Evolutionary conservation across 1,140 invertebrate species (phyloP), one percentile per base, ranked within the genome.

Genomic region (Lordiphosa collinella): DNA sequence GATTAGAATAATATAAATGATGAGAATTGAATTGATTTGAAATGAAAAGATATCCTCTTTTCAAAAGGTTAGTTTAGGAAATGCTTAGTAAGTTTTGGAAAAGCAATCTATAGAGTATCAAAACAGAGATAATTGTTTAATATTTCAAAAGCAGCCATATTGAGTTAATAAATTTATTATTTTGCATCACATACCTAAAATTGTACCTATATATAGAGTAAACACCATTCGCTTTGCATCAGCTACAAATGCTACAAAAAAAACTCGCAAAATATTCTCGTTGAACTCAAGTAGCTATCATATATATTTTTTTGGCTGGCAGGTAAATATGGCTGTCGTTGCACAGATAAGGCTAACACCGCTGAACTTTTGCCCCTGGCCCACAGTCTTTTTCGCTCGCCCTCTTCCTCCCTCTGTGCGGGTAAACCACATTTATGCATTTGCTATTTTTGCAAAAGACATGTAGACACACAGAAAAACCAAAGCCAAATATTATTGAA

Each of bases 251-350:
- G 36, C 47, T 29, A 31, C 47, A 48, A 25, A 41, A 38, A 41
- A 53, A 69, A 57, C 64, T 58, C 52, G 60, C 59, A 49, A 56
- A 79, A 60, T 54, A 49, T 55, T 50, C 37, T 47, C 50, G 57
- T 44, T 70, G 48, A 63, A 67, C 71, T 82, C 71, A 82, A 80
- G 76, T 71, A 82, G 75, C 66, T 80, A 82, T 71, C 76, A 63
- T 58, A 43, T 58, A 47, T 34, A 25, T 49, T 48, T 53, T 58
- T 51, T 62, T 51, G 47, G 76, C 74, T 82, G 71, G 65, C 76
- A 76, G 76, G 76, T 80, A 80, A 80, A 80, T 82, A 80, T 80
- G 76, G 76, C 76, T 80, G 76, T 71, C 76, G 71, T 59, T 69
- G 71, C 76, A 67, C 29, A 80, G 76, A 80, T 80, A 80, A 71